phyloP scores from a whole-genome alignment of 2,113 vertebrate species.

The Alligator sinensis region DNA sequence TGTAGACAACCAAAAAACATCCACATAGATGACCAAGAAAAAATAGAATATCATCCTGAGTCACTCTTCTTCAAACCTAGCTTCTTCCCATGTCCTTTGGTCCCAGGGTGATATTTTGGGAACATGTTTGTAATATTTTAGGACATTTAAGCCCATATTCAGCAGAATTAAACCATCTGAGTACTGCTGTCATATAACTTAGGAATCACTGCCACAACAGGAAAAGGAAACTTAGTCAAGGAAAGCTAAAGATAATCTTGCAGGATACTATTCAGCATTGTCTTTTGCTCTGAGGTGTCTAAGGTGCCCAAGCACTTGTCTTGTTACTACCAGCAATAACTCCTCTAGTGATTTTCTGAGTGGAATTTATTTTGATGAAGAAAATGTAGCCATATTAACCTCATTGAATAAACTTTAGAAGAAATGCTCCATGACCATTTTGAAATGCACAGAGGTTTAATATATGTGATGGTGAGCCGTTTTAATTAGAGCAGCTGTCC shows the following conservation, averaged over 20 bases:
- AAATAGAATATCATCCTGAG: too few species aligned
- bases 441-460: too few species aligned
- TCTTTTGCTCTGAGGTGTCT: constrained; percentile 35
- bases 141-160: background rate
- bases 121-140: background rate
- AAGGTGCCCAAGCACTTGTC: background rate
- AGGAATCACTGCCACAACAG: constrained; percentile 29
- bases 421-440: too few species aligned
- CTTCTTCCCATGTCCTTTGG: background rate
- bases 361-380: constrained; percentile 28
- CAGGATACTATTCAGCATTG: constrained; percentile 27
- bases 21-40: too few species aligned
- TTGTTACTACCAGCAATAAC: constrained; percentile 30
- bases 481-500: too few species aligned
- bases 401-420: too few species aligned
- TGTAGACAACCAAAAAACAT: too few species aligned
- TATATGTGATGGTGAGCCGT: too few species aligned
- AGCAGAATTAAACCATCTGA: constrained; percentile 1
- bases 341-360: constrained; percentile 29
- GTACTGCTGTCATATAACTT: constrained; percentile 10
- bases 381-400: background rate
- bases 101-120: background rate
- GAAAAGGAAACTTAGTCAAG: constrained; percentile 28
- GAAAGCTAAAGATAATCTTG: constrained; percentile 34
- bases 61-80: too few species aligned